A percentile compares a stretch with the other conserved stretches of the same genome.
Conservation (phyloP, 2,113 vertebrate genomes). For the Columba livia region DNA sequence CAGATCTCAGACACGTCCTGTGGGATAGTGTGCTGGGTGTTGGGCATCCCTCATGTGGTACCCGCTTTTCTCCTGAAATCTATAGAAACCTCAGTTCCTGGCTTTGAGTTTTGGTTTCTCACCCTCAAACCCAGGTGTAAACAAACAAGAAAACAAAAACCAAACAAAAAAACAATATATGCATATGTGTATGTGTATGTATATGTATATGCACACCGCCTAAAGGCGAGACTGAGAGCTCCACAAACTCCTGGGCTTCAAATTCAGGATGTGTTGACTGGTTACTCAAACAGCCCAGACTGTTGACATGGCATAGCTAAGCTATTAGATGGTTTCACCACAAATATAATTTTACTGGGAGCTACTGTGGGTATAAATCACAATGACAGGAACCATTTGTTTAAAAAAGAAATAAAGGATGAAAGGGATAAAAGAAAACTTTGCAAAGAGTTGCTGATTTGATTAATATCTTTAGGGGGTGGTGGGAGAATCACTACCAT, state of each 20-base stretch:
- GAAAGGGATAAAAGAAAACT: not conserved
- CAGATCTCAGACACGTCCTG: accelerated
- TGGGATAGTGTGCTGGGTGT: not conserved
- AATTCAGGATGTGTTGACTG: not conserved
- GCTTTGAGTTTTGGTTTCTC: not conserved
- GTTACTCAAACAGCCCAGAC: not conserved
- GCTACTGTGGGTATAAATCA: not conserved
- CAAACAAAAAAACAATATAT: too few relatives aligned
- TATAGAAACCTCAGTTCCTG: not conserved
- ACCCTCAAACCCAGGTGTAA: not conserved
- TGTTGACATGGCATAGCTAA: accelerated
- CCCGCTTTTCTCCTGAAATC: not conserved
- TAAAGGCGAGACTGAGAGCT: not conserved
- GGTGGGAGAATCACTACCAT: not conserved
- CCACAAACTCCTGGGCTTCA: not conserved
- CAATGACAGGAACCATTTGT: not conserved
- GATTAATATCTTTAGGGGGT: not conserved
- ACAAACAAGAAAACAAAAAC: not conserved
- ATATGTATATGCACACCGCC: not conserved
- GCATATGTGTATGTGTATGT: too few relatives aligned
- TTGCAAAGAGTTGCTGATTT: not conserved
- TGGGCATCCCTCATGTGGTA: not conserved
- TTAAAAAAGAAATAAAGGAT: not conserved
- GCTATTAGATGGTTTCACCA: not conserved
- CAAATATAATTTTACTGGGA: not conserved